Base-by-base conservation (phyloP, 2,797 vertebrate genomes). In the Mastacembelus armatus region DNA sequence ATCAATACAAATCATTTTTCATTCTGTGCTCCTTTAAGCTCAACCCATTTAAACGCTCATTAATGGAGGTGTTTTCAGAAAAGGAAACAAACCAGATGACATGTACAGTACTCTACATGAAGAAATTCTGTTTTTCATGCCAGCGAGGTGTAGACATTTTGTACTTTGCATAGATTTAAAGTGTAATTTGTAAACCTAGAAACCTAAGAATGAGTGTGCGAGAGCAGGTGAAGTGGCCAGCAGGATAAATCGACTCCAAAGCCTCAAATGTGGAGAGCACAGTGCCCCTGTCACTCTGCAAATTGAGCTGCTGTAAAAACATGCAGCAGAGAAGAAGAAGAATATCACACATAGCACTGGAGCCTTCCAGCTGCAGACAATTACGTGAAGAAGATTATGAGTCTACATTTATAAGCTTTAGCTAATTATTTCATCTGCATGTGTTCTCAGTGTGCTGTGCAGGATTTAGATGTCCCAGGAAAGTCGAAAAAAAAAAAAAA, bases 1-100 rank as follows among this genome's bases (percentile, higher is more conserved):
- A 96, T 97, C 96, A 95, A 95, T 87, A 92, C 89, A 91, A 91
- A 91, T 90, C 94, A 85, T 91, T 93, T 91, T 87, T 92, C 93
- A 95, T 95, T 96, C 94, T 91, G 93, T 92, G 90, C 92, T 94
- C 91, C 95, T 95, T 94, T 95, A 82, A 78, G 86, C 88, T 91
- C 83, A 88, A 95, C 91, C 93, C 92, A 93, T 94, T 94, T 94
- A 89, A 95, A 95, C 86, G 92, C 93, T 93, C 93, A 93, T 95
- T 96, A 96, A 90, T 84, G 81, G 63, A 73, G 73, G 82, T 74
- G n/a, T 66, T 85, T 75, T 63, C 19, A 65, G 9, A 29, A 19
- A 64, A 44, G 51, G 51, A 56, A 12, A 50, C 47, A 50, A 67
- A 73, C 26, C 77, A 81, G 62, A 47, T 63, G 40, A 48, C 74